Conservation (phyloP, 2,888 invertebrate species). For the Plagiodera versicolora region DNA sequence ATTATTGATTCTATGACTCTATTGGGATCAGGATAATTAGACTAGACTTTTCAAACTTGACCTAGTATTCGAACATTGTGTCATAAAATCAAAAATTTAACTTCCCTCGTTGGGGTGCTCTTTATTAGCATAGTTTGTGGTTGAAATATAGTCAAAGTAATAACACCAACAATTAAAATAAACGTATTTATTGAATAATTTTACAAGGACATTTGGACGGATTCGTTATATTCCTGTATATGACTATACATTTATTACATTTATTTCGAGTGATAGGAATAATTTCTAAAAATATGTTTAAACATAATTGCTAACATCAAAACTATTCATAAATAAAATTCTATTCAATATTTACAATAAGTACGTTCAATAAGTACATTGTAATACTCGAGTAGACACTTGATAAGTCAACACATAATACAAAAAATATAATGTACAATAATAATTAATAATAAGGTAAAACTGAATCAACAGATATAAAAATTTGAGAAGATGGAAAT, state of each 20-base stretch:
- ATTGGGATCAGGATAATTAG: too few relatives aligned
- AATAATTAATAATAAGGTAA: not conserved
- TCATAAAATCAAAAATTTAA: too few relatives aligned
- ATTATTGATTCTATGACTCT: too few relatives aligned
- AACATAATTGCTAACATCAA: not conserved
- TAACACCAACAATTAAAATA: constrained; percentile 16
- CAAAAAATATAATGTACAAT: not conserved
- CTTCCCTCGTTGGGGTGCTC: too few relatives aligned
- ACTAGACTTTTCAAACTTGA: too few relatives aligned
- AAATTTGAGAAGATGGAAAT: not conserved
- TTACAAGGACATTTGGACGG: constrained; percentile 41
- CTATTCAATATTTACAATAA: constrained; percentile 7
- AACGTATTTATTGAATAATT: constrained; percentile 30
- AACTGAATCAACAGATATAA: not conserved
- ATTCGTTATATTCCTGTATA: constrained; percentile 37
- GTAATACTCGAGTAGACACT: not conserved
- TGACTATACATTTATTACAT: constrained; percentile 14
- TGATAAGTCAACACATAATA: not conserved
- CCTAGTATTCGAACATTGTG: too few relatives aligned
- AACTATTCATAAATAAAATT: constrained; percentile 8
- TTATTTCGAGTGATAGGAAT: not conserved
- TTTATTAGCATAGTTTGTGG: too few relatives aligned
- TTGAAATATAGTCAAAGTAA: too few relatives aligned
- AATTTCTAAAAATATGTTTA: not conserved
- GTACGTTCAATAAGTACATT: not conserved